Conservation (phyloP, 2,888 invertebrate genomes). For the Seira sanloemensis region DNA sequence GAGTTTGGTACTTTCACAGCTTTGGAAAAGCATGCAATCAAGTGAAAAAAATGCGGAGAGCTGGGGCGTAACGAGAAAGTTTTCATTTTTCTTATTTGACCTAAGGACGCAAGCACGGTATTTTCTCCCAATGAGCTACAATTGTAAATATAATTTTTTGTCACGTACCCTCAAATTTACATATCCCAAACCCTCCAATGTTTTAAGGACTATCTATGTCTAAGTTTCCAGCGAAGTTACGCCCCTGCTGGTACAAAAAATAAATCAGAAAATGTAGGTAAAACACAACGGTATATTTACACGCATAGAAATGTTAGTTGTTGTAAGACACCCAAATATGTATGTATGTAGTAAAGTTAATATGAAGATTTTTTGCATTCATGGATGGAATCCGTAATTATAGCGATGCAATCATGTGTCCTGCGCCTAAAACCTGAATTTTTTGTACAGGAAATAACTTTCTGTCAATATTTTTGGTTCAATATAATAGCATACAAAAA, state of each 20-base stretch:
- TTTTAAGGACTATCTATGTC: conserved; percentile 50
- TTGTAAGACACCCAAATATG: conserved; percentile 36
- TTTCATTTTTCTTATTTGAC: conserved; percentile 6
- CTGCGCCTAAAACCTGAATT: too few relatives aligned
- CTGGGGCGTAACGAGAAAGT: conserved; percentile 49
- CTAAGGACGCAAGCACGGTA: conserved; percentile 5
- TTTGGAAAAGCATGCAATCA: too few relatives aligned
- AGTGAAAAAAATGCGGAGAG: conserved; percentile 10
- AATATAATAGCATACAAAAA: too few relatives aligned
- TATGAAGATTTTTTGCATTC: background rate
- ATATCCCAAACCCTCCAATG: conserved; percentile 52
- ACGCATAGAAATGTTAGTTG: too few relatives aligned
- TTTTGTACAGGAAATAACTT: too few relatives aligned
- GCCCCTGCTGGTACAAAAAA: conserved; percentile 59
- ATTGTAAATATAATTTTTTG: conserved; percentile 36
- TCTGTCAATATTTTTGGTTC: too few relatives aligned
- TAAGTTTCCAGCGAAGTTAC: conserved; percentile 60
- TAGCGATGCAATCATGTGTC: background rate
- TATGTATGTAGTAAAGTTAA: conserved; percentile 7
- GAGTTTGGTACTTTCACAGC: too few relatives aligned
- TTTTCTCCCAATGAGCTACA: conserved; percentile 11
- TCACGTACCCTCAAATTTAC: conserved; percentile 54
- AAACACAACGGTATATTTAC: background rate
- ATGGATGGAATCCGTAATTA: background rate
- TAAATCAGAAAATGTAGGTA: conserved; percentile 46